Base-by-base conservation (phyloP, 2,113 vertebrate genomes). In the Corythoichthys haematopterus region DNA sequence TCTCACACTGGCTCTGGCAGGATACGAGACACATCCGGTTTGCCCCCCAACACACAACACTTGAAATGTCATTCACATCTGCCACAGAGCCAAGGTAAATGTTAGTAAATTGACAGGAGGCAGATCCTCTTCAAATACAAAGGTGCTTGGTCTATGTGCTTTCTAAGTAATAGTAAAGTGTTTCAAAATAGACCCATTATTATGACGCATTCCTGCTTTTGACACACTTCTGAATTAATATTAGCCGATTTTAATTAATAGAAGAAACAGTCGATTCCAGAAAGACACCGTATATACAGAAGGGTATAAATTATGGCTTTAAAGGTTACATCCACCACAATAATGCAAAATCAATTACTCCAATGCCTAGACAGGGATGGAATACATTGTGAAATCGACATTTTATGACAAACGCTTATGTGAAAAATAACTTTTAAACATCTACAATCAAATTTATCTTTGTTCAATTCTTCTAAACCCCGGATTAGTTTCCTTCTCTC, bases 1-100 rank as follows among this genome's bases (percentile, higher is more conserved):
- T 65, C 68, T 68, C 62, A 66, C 43, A 64, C 65, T 72, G 59
- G 57, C 62, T 69, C 67, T 71, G 74, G 74, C 60, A 72, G 68
- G 60, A 78, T n/a, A 66, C 16, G 43, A 75, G 64, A 72, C 78
- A 38, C 20, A n/a, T 28, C 15, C 15, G 48, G 48, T 6, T 7
- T n/a, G 16, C 47, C 13, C 47, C 47, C 3, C 47, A 63, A 70
- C 9, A 14, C 68, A 68, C n/a, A 71, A 64, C 66, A 69, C 69
- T 62, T 72, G 52, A 50, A 55, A 53, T 38, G 51, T 61, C 50
- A 28, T 40, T 68, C 75, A 74, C 60, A 47, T 45, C 70, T 60
- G 58, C 13, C 48, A 66, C 48, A 52, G 56, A 72, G 68, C 28
- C 64, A 11, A 38, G 70, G 47, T 3, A 69, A 65, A 66, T 69